Evolutionary conservation across 2,888 invertebrate genomes (phyloP), one percentile per base, ranked within the genome.

Genomic region (Eledone cirrhosa): DNA sequence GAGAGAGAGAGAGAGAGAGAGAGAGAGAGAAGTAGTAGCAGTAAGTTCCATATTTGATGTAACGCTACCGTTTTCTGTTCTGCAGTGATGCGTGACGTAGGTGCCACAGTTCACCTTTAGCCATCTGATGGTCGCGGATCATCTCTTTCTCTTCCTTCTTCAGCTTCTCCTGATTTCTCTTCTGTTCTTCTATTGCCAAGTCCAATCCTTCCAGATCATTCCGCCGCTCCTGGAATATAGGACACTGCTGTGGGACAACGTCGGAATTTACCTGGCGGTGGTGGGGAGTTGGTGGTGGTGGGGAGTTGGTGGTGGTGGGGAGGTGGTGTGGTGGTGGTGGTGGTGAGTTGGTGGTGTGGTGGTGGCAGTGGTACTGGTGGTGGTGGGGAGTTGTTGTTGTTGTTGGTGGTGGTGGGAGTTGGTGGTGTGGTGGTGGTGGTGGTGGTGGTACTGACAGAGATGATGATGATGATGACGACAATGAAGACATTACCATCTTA

Each of bases 181-280:
- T 89, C 84, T 90, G 89, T 14, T 87, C 79, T 78, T 89, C 89
- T 29, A 90, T 87, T 24, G 90, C 89, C 77, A 89, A 84, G 81
- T 90, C 89, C 74, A 90, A 84, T n/a, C 87, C 88, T 81, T 89
- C 89, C 80, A 90, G 79, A 79, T 90, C 90, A 83, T 85, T 85
- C 72, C 89, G 80, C 14, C 89, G 83, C 69, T 88, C 87, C 89
- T 90, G 78, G n/a, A 41, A 41, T 41, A 41, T 41, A n/a, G n/a
- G n/a, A n/a, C n/a, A n/a, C n/a, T n/a, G n/a, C n/a, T n/a, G 41
- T 11, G 11, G 11, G 41, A 41, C 11, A 41, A 11, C n/a, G 41
- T 41, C 41, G 11, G 41, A 41, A 11, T 41, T 41, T 41, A 41
- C 33, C 3, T 0, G 5, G 11, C 8, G 41, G 5, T 41, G 41